Evolutionary conservation across 2,797 vertebrate genomes (phyloP), one percentile per base, ranked within the genome.

Genomic region (Oreochromis grahami): DNA sequence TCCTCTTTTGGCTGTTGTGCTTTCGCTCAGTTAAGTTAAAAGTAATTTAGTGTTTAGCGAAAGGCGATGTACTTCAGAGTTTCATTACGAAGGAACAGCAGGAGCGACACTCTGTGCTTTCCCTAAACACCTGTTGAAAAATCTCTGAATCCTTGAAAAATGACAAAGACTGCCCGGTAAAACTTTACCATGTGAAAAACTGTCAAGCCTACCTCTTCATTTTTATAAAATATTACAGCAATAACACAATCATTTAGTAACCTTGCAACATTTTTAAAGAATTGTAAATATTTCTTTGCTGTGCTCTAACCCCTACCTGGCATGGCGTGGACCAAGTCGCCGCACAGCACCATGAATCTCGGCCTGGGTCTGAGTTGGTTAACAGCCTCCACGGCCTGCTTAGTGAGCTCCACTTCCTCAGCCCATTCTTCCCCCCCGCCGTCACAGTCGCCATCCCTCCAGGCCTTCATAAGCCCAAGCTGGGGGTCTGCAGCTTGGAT

Each of bases 381-480:
- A 60, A 99, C 48, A 0, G 97, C 97, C 84, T 96, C 95, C 65
- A 99, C 96, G 0, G 97, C 97, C 89, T 97, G 97, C 82, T 96
- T 94, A 13, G 97, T 97, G 78, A 99, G 97, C 83, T 91, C 94
- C 29, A 98, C 96, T 93, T 99, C 98, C 85, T 98, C 96, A 0
- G 29, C 93, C 99, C 98, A 99, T 85, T 98, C 98, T 11, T 99
- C 97, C 2, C 98, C 99, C 15, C 97, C 97, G 1, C 85, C 94
- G 2, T 94, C 84, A 15, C 93, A 96, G 90, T 99, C 96, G 3
- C 98, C 97, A 0, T 95, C 92, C 81, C 94, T 92, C 98, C 98
- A 99, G n/a, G 98, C 96, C 93, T 99, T 99, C 96, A 98, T 99
- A 86, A 99, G 94, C 2, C 98, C 98, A n/a, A 99, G 97, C 93